Evolutionary conservation across 1,140 invertebrate genomes (phyloP).

Genomic region (Helicorthomorpha holstii): DNA sequence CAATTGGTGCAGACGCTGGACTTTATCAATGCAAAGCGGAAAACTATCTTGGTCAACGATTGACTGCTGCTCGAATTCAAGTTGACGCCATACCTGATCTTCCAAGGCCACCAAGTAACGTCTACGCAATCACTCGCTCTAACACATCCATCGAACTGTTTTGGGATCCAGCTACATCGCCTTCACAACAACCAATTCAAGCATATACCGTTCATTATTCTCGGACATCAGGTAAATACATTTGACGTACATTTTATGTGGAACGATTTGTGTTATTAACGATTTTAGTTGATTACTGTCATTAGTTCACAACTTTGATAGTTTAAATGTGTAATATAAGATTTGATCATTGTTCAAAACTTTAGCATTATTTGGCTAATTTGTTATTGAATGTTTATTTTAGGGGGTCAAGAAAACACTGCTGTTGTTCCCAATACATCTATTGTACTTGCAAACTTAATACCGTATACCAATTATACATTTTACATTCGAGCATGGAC

Average conservation of each 20-base stretch:
- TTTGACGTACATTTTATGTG: too few relatives aligned
- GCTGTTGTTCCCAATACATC: conserved; percentile 35
- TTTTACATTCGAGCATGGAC: conserved; percentile 45
- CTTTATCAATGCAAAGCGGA: conserved; percentile 57
- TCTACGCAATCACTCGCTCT: conserved; percentile 35
- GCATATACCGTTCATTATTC: conserved; percentile 45
- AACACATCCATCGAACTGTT: conserved; percentile 35
- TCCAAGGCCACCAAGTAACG: conserved; percentile 36
- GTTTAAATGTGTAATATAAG: too few relatives aligned
- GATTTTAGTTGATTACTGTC: too few relatives aligned
- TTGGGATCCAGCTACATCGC: conserved; percentile 30
- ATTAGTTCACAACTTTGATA: too few relatives aligned
- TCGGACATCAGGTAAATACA: conserved; percentile 37
- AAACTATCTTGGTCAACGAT: conserved; percentile 44
- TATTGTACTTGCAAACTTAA: conserved; percentile 33
- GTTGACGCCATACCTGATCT: conserved; percentile 33
- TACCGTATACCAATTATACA: conserved; percentile 46
- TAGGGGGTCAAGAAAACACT: conserved; percentile 32
- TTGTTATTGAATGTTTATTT: not conserved
- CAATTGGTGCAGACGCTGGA: conserved; percentile 45
- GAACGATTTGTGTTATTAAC: too few relatives aligned
- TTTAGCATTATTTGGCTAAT: too few relatives aligned
- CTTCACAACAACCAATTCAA: conserved; percentile 21
- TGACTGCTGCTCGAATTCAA: conserved; percentile 36
- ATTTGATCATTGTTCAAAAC: too few relatives aligned